Percentiles rank a stretch among this genome's conserved stretches.
Conservation (phyloP, 2,888 invertebrate species). For the Ecdyonurus torrentis region DNA sequence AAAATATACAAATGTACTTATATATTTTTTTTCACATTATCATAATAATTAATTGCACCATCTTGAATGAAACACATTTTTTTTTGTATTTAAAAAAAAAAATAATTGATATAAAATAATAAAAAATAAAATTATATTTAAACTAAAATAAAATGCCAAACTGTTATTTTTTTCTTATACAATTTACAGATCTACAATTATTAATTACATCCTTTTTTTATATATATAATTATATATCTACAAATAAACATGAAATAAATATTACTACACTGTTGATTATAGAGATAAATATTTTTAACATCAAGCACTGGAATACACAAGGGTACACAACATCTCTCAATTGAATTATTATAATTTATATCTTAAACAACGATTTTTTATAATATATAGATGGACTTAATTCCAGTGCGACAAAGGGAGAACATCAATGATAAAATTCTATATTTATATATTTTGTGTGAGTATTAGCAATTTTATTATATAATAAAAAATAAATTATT, state of each 20-base stretch:
- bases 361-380: too few relatives aligned
- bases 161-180: background rate
- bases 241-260: background rate
- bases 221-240: background rate
- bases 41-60: background rate
- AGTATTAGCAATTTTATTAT: too few relatives aligned
- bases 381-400: too few relatives aligned
- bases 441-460: too few relatives aligned
- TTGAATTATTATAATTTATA: too few relatives aligned
- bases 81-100: background rate
- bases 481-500: too few relatives aligned
- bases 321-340: too few relatives aligned
- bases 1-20: slow-evolving; percentile 5
- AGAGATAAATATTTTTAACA: background rate
- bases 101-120: slow-evolving; percentile 4
- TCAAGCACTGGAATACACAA: background rate
- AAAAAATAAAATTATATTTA: slow-evolving; percentile 1
- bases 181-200: background rate
- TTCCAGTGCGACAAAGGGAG: too few relatives aligned
- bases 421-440: too few relatives aligned
- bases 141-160: background rate
- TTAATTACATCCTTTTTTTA: background rate
- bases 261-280: background rate
- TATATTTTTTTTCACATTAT: slow-evolving; percentile 1
- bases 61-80: background rate